These are phyloP conservation scores for Dendrocopos noguchii DNA, from an alignment of 2,113 vertebrate species.

Conservation along the genomic window DNA sequence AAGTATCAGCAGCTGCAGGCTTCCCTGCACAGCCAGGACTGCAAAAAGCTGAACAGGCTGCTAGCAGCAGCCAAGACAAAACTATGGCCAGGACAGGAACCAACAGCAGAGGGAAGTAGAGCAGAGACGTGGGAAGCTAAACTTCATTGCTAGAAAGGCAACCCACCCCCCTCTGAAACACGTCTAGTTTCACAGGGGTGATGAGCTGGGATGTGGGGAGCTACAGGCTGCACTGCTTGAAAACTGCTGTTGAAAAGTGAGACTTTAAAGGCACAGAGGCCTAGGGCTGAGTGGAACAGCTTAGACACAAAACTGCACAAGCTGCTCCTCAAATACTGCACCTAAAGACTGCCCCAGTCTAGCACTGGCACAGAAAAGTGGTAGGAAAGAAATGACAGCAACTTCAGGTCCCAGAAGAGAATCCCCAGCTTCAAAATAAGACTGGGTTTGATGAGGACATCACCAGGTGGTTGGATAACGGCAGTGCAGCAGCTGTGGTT, in stretches of 20 bases:
- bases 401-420: not conserved
- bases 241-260: not conserved
- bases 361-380: not conserved
- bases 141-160: slow-evolving; percentile 61
- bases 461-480: too few relatives aligned
- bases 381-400: not conserved
- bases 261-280: not conserved
- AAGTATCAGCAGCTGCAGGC: not conserved
- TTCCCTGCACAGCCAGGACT: not conserved
- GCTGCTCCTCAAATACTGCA: not conserved
- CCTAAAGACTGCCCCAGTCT: not conserved
- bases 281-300: not conserved
- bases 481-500: too few relatives aligned
- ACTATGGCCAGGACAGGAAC: slow-evolving; percentile 22
- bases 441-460: too few relatives aligned
- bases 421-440: not conserved
- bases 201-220: not conserved
- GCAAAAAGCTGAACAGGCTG: not conserved
- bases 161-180: not conserved
- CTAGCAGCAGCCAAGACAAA: not conserved
- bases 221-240: not conserved
- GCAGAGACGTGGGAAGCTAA: not conserved
- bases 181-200: slow-evolving; percentile 1
- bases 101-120: slow-evolving; percentile 25
- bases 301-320: not conserved